A percentile compares a stretch with the other conserved stretches of the same genome.
These are phyloP conservation scores for Mallotus villosus DNA, from an alignment of 2,797 vertebrate species.

Conservation along the genomic window DNA sequence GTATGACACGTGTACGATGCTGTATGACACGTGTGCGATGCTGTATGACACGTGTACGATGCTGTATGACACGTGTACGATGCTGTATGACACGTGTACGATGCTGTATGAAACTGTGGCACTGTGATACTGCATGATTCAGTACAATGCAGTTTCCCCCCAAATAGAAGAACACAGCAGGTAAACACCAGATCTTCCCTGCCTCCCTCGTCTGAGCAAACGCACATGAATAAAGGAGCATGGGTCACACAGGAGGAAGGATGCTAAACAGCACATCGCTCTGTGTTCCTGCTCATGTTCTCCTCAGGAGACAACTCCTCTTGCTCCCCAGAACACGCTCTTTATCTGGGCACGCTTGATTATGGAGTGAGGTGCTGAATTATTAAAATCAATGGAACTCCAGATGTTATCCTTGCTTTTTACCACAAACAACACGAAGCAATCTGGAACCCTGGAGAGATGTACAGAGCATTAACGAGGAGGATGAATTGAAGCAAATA, in stretches of 20 bases:
- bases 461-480: conserved; percentile 33
- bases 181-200: neutral
- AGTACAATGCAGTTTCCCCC: no score
- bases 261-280: conserved; percentile 55
- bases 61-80: no score
- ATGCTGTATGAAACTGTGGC: no score
- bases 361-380: conserved; percentile 58
- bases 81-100: no score
- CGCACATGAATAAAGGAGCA: conserved; percentile 25
- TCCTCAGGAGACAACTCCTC: conserved; percentile 44
- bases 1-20: no score
- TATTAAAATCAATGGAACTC: conserved; percentile 63
- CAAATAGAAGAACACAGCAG: neutral
- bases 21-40: no score
- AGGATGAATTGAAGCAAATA: no score
- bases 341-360: conserved; percentile 37
- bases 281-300: neutral
- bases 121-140: no score
- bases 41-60: no score
- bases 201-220: conserved; percentile 46
- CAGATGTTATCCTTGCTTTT: conserved; percentile 56
- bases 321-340: no score
- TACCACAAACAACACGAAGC: conserved; percentile 56
- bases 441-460: conserved; percentile 33
- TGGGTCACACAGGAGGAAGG: conserved; percentile 31